A percentile compares a stretch with the other conserved stretches of the same genome.
phyloP scores from a whole-genome alignment of 2,797 vertebrate species.

The Urosaurus nigricauda region DNA sequence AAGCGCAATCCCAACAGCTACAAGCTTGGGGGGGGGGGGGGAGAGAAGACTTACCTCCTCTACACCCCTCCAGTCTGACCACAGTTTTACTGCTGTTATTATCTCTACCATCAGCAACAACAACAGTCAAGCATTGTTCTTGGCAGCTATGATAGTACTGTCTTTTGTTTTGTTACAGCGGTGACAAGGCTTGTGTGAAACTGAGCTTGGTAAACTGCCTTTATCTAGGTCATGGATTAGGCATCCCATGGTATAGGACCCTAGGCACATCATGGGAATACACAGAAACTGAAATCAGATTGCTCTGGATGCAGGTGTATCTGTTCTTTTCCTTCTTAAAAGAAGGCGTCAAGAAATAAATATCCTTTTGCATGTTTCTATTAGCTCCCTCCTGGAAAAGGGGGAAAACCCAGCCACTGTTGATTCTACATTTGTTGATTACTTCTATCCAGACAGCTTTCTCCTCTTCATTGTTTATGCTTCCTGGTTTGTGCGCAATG shows the following conservation, averaged over 20 bases:
- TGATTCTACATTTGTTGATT: slow-evolving; percentile 70
- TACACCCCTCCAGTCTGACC: too few relatives aligned
- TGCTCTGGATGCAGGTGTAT: background rate
- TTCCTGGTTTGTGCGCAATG: slow-evolving; percentile 67
- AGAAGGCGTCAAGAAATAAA: slow-evolving; percentile 12
- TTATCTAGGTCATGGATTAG: background rate
- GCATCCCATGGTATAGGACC: background rate
- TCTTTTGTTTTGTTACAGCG: too few relatives aligned
- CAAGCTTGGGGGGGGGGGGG: too few relatives aligned
- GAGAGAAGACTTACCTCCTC: too few relatives aligned
- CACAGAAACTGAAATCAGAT: background rate
- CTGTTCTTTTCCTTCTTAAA: background rate
- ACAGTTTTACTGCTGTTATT: too few relatives aligned
- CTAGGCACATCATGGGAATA: slow-evolving; percentile 38
- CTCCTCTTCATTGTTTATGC: slow-evolving; percentile 71
- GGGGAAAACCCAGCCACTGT: slow-evolving; percentile 42
- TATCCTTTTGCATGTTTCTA: slow-evolving; percentile 65
- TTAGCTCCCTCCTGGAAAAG: slow-evolving; percentile 65
- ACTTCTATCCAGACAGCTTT: slow-evolving; percentile 67
- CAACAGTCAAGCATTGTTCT: too few relatives aligned
- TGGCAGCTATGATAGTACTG: too few relatives aligned
- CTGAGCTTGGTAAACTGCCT: too few relatives aligned
- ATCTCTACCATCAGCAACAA: too few relatives aligned
- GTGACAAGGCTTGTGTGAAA: too few relatives aligned
- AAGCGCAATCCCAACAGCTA: too few relatives aligned